Base-by-base conservation (phyloP, 2,888 invertebrate genomes). In the Drosophila melanosoma region DNA sequence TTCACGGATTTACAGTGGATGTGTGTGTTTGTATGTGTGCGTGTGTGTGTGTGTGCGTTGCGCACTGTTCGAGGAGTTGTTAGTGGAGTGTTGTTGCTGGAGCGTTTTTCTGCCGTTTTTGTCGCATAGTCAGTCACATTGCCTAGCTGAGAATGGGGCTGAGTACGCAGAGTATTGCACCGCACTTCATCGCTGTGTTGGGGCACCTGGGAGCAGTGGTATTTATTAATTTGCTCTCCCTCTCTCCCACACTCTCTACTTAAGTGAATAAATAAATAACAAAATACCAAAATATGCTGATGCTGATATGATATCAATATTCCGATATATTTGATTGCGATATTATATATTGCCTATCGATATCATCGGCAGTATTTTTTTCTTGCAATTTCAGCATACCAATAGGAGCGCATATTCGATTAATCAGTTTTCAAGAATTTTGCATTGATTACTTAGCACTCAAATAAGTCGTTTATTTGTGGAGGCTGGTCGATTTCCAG, bases 81-180 rank as follows among this genome's bases (percentile, higher is more conserved):
- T 56, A 61, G 35, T 72, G 62, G 65, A 69, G 56, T 69, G 54
- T 74, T 56, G 52, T 54, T 72, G 54, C 40, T 35, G 58, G 64
- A 49, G 23, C 48, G 29, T 75, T 58, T 61, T 68, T 68, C 33
- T 49, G 38, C 60, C 76, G 66, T 64, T 70, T 66, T 61, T 65
- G 62, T 74, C 74, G 74, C 79, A 79, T 80, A 80, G 76, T 76
- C 72, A 69, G 76, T 76, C 72, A 69, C 77, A 67, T 64, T 64
- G 45, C 61, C 33, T 69, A 69, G 68, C 77, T 73, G 35, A 51
- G 42, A 20, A 69, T 59, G 36, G 42, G 35, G 40, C 38, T 15
- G 45, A 45, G 48, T 33, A 17, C 38, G 40, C 35, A 58, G 45
- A 63, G 54, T 40, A 77, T 60, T 57, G 45, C 56, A 62, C 56